Conservation (phyloP, 92 coral and sea anemone genomes). For the Blastomussa wellsi region DNA sequence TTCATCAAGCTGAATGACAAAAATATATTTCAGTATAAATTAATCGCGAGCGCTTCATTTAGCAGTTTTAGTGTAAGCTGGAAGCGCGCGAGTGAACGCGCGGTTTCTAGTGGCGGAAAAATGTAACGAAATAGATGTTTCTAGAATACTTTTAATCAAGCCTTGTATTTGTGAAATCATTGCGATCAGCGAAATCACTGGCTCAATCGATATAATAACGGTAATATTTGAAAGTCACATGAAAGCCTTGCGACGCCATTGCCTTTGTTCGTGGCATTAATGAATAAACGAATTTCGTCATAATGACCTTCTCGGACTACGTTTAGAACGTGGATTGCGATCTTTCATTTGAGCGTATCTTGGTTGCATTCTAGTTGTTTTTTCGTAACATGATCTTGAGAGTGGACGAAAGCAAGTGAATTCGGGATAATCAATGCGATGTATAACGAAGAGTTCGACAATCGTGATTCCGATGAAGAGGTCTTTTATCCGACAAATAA, state of each 20-base stretch:
- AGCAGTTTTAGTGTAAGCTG: neutral
- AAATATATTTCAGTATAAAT: too few species aligned
- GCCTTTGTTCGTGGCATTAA: neutral
- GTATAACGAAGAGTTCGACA: slow-evolving; percentile 2
- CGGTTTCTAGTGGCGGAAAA: neutral
- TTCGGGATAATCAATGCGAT: neutral
- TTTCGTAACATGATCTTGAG: neutral
- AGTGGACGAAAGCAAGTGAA: neutral
- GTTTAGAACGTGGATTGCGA: too few species aligned
- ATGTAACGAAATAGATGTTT: neutral
- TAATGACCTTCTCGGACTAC: neutral
- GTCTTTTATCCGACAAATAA: slow-evolving; percentile 9
- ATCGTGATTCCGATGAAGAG: slow-evolving; percentile 26
- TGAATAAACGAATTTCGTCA: slow-evolving; percentile 6
- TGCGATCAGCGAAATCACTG: neutral
- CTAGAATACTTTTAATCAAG: too few species aligned
- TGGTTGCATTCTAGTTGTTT: neutral
- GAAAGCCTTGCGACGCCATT: neutral
- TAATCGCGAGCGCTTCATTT: neutral
- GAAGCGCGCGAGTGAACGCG: neutral
- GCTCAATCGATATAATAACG: neutral
- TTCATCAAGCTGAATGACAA: too few species aligned
- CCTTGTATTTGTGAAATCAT: too few species aligned
- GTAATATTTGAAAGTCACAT: too few species aligned
- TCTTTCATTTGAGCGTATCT: neutral